Base-by-base conservation (phyloP, 2,797 vertebrate genomes). In the Chaetophractus vellerosus region DNA sequence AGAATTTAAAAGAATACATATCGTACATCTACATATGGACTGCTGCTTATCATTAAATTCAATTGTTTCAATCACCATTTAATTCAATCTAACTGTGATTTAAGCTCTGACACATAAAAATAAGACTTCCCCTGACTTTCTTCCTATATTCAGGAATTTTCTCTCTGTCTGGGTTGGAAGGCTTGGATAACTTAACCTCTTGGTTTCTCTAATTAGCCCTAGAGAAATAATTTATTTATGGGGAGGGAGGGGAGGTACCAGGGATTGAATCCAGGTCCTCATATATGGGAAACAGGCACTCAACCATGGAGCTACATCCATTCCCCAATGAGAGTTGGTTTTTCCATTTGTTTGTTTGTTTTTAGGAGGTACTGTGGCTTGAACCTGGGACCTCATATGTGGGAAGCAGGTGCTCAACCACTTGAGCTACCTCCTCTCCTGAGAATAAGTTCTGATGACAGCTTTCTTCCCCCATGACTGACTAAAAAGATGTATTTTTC, bases 41-140 rank as follows among this genome's bases (percentile, higher is more conserved):
- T 36, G 10, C 41, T 88, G 10, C 64, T 90, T 91, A 75, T 74
- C 31, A 78, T 8, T 52, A 79, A 87, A 79, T 83, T 81, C 72
- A 45, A 23, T 6, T 19, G 6, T 75, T 48, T 1, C 8, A 36
- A 79, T 72, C 9, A 87, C 3, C 21, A 19, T 82, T 31, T 93
- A 84, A 89, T 71, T 66, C 16, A 87, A 19, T n/a, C 41, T 52
- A 75, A 36, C 9, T n/a, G 5, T 69, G 64, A 33, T 87, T 87
- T 75, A 66, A 84, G 72, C 8, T 90, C 76, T 79, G 64, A 74
- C 26, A 69, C 18, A 26, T 85, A 92, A 90, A 85, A 90, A 81
- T 59, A 92, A 95, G 87, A 72, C 15, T 79, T 41, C 85, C 5
- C 5, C 11, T 31, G 45, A 61, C 24, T 68, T 76, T 23, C 45